A percentile compares a stretch with the other conserved stretches of the same genome.
Conservation (phyloP, 2,888 invertebrate genomes). For the Trichogramma evanescens region DNA sequence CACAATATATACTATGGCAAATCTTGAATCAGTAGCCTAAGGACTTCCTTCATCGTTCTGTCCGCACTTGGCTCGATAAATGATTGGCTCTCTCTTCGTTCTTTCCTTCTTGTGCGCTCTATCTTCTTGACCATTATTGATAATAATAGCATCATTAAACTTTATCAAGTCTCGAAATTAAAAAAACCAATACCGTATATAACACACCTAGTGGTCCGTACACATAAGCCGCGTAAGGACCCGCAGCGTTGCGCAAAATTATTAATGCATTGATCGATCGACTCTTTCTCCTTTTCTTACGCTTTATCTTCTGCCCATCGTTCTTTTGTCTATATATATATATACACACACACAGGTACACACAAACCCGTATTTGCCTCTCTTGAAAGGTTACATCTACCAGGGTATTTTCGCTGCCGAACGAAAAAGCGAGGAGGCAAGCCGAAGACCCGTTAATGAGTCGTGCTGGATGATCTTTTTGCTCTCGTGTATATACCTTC, state of each 20-base stretch:
- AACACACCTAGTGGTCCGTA: slow-evolving; percentile 1
- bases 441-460: slow-evolving; percentile 18
- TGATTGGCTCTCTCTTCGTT: background rate
- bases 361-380: background rate
- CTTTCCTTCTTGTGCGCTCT: background rate
- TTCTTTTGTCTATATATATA: background rate
- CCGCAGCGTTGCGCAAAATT: too few relatives aligned
- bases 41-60: too few relatives aligned
- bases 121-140: slow-evolving; percentile 8
- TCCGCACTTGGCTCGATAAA: background rate
- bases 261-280: background rate
- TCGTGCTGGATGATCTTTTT: slow-evolving; percentile 8
- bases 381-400: too few relatives aligned
- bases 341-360: background rate
- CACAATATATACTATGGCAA: too few relatives aligned
- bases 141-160: slow-evolving; percentile 4
- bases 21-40: too few relatives aligned
- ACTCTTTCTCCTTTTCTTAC: background rate
- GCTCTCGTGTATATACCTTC: slow-evolving; percentile 10
- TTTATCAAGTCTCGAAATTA: background rate
- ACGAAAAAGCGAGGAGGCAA: slow-evolving; percentile 1
- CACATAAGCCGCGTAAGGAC: too few relatives aligned
- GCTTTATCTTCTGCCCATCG: background rate
- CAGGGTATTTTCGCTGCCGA: too few relatives aligned
- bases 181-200: background rate